Base-by-base conservation (phyloP, 2,113 vertebrate species). In the Phrynocephalus versicolor region DNA sequence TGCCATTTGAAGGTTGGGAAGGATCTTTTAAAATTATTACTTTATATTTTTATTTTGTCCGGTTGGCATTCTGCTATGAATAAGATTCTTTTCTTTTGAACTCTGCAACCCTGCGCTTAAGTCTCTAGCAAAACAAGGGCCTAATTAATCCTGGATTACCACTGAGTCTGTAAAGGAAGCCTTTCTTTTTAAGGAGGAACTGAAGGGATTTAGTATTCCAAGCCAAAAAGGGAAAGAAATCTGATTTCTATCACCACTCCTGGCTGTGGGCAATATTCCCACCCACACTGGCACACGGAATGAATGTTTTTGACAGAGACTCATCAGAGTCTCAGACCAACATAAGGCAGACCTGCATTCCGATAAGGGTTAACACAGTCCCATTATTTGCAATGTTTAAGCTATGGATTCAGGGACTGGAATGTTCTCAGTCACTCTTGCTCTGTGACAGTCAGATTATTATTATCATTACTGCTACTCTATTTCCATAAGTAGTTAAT, bases 211-310 rank as follows among this genome's bases (percentile, higher is more conserved):
- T 37, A 7, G 60, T 4, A 58, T 35, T n/a, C 67, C 51, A 57
- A 67, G 15, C 81, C 72, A 83, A 83, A 83, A 83, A 83, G 62
- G 81, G 81, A 62, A 55, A 62, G 7, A 73, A 62, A 41, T 55
- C 35, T 83, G 70, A 1, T 21, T 60, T 83, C 35, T 51, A 27
- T 18, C 69, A 9, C 25, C 23, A 18, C 25, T 30, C 1, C 57
- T 62, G 70, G 39, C 60, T 41, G 27, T 41, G 27, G 27, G 25
- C 57, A 2, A 4, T 27, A 72, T 27, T 51, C 79, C 79, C 64
- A 45, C n/a, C 25, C 41, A 30, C 25, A 2, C 27, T 33, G 64
- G 55, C 55, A 62, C 35, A 64, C 33, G 10, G 7, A 74, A 70
- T 13, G 35, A 21, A 41, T 74, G 27, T 30, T 83, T 83, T 72